Evolutionary conservation across 1,140 invertebrate species (phyloP), one percentile per base, ranked within the genome.

Genomic region (Chironomus tepperi): DNA sequence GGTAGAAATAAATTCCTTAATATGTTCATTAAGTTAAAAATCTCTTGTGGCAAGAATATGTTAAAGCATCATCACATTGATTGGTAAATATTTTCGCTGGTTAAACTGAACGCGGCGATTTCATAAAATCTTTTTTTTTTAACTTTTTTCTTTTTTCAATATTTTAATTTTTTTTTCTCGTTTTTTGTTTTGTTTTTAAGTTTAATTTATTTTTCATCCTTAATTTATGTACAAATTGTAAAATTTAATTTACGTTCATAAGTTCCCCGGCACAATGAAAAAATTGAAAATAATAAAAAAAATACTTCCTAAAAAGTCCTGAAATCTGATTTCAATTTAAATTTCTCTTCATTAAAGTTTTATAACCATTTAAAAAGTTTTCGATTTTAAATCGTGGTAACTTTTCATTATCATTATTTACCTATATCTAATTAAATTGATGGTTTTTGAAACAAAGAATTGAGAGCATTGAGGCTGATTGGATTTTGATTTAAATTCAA

Each of bases 21-120:
- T n/a, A 57, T n/a, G 8, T 57, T 57, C n/a, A 57, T 57, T 57
- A 57, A 57, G 47, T 57, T 57, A 57, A 57, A 57, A 57, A 57
- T 57, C 47, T 57, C 47, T 57, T 57, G 47, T 57, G 47, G 47
- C 47, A 57, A 57, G 47, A 57, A 57, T 57, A 34, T 34, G 12
- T 57, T 57, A 57, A 57, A 57, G 47, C 47, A 57, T 57, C 47
- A 57, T 57, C 47, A 57, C 47, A 57, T n/a, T 57, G n/a, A 57
- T 57, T 57, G 47, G 47, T 57, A 57, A 57, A 57, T 57, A 57
- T 57, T n/a, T 57, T 57, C 47, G 47, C 47, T 57, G 47, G 47
- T 57, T 57, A 57, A 34, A 57, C 47, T 57, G 10, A 57, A 57
- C 47, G 47, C 47, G 24, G 24, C 24, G 24, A 34, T 34, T 34